Conservation (phyloP, 2,113 vertebrate species). For the Aldabrachelys gigantea region DNA sequence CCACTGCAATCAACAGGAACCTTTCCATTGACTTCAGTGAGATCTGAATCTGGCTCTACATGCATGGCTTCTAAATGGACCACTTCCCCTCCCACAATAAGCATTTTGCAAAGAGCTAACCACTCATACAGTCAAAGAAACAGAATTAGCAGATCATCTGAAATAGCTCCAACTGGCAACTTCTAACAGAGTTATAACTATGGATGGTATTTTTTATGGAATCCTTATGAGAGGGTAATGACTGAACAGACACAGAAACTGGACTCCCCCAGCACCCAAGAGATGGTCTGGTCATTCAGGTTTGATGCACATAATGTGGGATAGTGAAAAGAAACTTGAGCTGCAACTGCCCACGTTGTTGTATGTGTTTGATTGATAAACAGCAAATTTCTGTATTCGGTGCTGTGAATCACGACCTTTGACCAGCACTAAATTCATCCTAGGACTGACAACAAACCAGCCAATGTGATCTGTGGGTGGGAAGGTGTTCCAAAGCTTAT, state of each 20-base stretch:
- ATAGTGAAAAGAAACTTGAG: neutral
- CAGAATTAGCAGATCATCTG: neutral
- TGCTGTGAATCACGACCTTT: neutral
- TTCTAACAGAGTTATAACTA: neutral
- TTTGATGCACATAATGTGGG: neutral
- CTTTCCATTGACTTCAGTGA: neutral
- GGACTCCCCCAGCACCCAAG: neutral
- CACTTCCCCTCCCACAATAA: neutral
- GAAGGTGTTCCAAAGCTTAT: neutral
- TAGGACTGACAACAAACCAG: neutral
- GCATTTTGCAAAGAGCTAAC: neutral
- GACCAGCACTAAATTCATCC: neutral
- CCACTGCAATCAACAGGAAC: neutral
- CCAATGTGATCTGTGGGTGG: neutral
- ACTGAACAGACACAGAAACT: neutral
- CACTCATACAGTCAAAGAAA: neutral
- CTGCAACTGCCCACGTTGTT: neutral
- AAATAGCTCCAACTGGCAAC: neutral
- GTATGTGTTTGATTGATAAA: neutral
- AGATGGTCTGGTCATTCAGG: neutral
- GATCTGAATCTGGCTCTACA: neutral
- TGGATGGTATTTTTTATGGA: neutral
- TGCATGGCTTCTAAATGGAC: neutral
- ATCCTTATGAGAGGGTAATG: neutral
- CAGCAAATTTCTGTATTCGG: neutral